A percentile compares a stretch with the other conserved stretches of the same genome.
These are phyloP conservation scores for Empis livida DNA, from an alignment of 2,888 invertebrate species.

Conservation along the genomic window DNA sequence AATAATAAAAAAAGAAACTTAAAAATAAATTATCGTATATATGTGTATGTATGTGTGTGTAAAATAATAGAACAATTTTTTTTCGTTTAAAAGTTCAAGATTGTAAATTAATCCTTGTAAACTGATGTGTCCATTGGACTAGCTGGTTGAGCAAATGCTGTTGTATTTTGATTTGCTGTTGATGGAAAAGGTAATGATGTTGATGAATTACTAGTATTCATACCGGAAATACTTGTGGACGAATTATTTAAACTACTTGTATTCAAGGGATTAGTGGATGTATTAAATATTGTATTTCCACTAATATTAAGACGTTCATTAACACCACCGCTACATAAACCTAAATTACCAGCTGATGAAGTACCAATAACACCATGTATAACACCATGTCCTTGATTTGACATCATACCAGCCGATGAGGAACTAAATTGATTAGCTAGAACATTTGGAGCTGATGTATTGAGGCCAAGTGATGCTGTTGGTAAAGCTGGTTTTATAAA, in stretches of 20 bases:
- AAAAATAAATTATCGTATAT: no score
- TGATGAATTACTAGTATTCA: constrained; percentile 27
- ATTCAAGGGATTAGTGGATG: constrained; percentile 21
- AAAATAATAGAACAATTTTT: no score
- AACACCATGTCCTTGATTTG: constrained; percentile 4
- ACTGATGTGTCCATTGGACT: constrained; percentile 63
- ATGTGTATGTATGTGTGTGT: no score
- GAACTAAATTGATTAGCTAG: constrained; percentile 22
- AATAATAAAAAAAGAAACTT: no score
- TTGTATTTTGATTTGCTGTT: constrained; percentile 19
- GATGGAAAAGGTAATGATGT: constrained; percentile 30
- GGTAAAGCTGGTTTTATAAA: constrained; percentile 81
- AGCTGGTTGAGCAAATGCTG: constrained; percentile 43
- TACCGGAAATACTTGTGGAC: constrained; percentile 26
- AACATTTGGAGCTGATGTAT: constrained; percentile 36
- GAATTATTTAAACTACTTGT: constrained; percentile 27
- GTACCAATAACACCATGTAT: constrained; percentile 3
- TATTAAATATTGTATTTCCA: constrained; percentile 18
- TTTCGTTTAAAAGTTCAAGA: no score
- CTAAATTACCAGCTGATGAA: constrained; percentile 3
- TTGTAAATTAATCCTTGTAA: constrained; percentile 40
- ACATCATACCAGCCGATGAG: constrained; percentile 3
- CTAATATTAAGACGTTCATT: constrained; percentile 19
- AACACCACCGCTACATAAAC: constrained; percentile 2
- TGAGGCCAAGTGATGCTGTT: constrained; percentile 40